Base-by-base conservation (phyloP, 2,797 vertebrate genomes). In the Muraenolepis orangiensis region DNA sequence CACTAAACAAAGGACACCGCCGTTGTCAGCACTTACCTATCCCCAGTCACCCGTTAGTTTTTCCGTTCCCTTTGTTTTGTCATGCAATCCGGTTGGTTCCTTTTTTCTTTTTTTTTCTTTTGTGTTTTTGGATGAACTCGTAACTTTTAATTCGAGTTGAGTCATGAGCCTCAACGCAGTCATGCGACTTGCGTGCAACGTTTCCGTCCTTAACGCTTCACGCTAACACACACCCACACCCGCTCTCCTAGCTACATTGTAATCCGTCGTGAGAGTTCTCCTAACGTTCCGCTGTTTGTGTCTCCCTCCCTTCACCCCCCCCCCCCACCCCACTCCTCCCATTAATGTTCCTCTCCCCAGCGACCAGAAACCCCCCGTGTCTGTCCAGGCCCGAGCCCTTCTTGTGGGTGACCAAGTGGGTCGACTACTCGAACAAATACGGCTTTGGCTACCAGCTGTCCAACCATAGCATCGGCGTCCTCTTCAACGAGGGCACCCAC, bases 381-480 rank as follows among this genome's bases (percentile, higher is more conserved):
- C 85, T 98, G 80, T 93, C 95, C 68, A 93, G 95, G 75, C 94
- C 96, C 0, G 95, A 96, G 84, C 95, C 95, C 71, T 96, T 99
- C 78, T 90, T 98, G 64, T 99, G 98, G 98, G 98, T 99, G 82
- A 98, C 96, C 76, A 99, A 99, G 88, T 99, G 98, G 98, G 96
- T 99, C 0, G 97, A 99, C 87, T 99, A 99, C 85, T 99, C 97
- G 42, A 99, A 99, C 92, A 99, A 99, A 88, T 99, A 98, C 0
- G 98, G 98, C 61, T 99, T 99, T 78, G 98, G 97, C 66, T 99
- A 99, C 86, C 97, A 99, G 84, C 96, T 99, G 46, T 99, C 97
- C 28, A 97, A 98, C 93, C 95, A 93, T 83, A 96, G 92, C 38
- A 95, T 99, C 0, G 97, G 97, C 0, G 97, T 99, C 72, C 96